Conservation (phyloP, 2,888 invertebrate species). For the Acleris emargana region DNA sequence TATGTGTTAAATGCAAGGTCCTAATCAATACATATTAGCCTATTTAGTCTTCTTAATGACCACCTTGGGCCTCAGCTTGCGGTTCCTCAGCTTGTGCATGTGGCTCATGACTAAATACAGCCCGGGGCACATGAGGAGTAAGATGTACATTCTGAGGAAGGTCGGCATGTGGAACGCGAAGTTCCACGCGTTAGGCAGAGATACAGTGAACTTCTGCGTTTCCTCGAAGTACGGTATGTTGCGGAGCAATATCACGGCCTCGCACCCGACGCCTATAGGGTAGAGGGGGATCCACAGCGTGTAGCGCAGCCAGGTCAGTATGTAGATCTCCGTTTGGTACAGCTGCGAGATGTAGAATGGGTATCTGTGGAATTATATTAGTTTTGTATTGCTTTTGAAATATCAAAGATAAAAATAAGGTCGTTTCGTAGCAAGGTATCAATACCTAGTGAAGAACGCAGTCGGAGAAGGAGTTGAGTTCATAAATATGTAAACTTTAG, state of each 20-base stretch:
- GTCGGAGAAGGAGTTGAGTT: too few relatives aligned
- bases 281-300: slow-evolving; percentile 97
- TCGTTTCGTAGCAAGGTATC: too few relatives aligned
- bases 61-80: slow-evolving; percentile 84
- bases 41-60: slow-evolving; percentile 74
- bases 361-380: slow-evolving; percentile 85
- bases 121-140: slow-evolving; percentile 90
- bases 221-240: slow-evolving; percentile 96
- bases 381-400: too few relatives aligned
- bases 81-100: slow-evolving; percentile 90
- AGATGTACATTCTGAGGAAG: slow-evolving; percentile 89
- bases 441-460: too few relatives aligned
- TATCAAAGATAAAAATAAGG: too few relatives aligned
- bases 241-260: slow-evolving; percentile 91
- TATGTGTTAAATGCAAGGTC: background rate
- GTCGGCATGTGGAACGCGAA: slow-evolving; percentile 93
- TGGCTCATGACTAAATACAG: slow-evolving; percentile 91
- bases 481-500: too few relatives aligned
- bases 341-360: slow-evolving; percentile 95
- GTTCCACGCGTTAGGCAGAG: slow-evolving; percentile 93
- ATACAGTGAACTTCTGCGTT: slow-evolving; percentile 88
- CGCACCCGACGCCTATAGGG: slow-evolving; percentile 94
- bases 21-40: slow-evolving; percentile 8
- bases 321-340: slow-evolving; percentile 87
- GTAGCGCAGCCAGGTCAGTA: slow-evolving; percentile 96